A percentile compares a stretch with the other conserved stretches of the same genome.
These are phyloP conservation scores for Ariolimax columbianus DNA, from an alignment of 2,888 invertebrate genomes.

Conservation along the genomic window DNA sequence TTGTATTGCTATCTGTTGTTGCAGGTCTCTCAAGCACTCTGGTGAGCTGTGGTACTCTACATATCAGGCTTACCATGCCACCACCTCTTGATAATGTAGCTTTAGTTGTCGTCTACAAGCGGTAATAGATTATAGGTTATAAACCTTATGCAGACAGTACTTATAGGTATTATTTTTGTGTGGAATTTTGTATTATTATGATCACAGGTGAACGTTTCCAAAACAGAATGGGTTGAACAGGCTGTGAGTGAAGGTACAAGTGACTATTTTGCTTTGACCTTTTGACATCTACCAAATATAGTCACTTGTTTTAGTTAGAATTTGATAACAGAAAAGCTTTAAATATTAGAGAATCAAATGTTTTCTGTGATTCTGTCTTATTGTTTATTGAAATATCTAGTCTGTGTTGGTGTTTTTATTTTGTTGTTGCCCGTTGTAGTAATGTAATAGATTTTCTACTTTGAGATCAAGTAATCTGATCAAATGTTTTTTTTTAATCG, in stretches of 20 bases:
- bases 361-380: background rate
- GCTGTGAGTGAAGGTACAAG: background rate
- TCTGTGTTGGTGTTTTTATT: background rate
- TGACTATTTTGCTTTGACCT: background rate
- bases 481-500: background rate
- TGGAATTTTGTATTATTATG: background rate
- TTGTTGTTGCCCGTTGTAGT: background rate
- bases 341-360: background rate
- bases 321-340: background rate
- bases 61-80: constrained; percentile 18
- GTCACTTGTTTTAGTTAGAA: background rate
- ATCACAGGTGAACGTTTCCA: background rate
- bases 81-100: constrained; percentile 10
- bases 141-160: background rate
- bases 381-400: background rate
- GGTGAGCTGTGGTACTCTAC: constrained; percentile 24
- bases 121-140: background rate
- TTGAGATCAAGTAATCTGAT: background rate
- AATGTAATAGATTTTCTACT: background rate
- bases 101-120: background rate
- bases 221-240: background rate
- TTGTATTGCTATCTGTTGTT: background rate
- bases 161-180: background rate
- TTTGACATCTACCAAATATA: background rate
- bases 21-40: constrained; percentile 25